Conservation (phyloP, 2,113 vertebrate species). For the Excalfactoria chinensis region DNA sequence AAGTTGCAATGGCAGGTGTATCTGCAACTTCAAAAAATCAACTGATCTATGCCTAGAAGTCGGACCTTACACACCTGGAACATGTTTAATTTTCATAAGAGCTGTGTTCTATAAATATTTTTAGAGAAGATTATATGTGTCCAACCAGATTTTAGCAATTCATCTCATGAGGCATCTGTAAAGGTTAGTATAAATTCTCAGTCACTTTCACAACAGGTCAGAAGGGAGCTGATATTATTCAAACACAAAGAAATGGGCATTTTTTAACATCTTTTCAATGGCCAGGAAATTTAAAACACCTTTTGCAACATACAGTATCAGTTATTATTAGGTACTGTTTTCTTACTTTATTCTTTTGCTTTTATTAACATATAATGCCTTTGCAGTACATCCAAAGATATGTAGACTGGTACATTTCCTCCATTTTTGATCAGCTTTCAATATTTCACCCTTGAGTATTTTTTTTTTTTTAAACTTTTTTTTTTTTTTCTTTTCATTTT, state of each 20-base stretch:
- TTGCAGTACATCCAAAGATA: conserved; percentile 54
- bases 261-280: conserved; percentile 62
- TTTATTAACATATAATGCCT: conserved; percentile 69
- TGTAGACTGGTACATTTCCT: conserved; percentile 47
- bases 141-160: conserved; percentile 62
- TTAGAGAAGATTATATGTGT: conserved; percentile 58
- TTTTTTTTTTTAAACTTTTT: too few species aligned
- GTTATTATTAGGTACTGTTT: conserved; percentile 67
- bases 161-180: conserved; percentile 45
- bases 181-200: conserved; percentile 64
- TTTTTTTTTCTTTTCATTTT: neutral
- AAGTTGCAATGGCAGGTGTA: conserved; percentile 59
- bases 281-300: conserved; percentile 74
- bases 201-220: conserved; percentile 55
- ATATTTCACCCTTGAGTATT: conserved; percentile 37
- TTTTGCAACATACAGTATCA: conserved; percentile 36
- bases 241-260: conserved; percentile 39
- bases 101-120: conserved; percentile 63
- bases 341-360: conserved; percentile 67
- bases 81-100: conserved; percentile 74
- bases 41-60: conserved; percentile 10
- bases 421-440: conserved; percentile 58
- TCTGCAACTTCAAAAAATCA: conserved; percentile 50
- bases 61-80: conserved; percentile 69
- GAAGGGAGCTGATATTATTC: conserved; percentile 55